Percentiles rank a stretch among this genome's conserved stretches.
These are phyloP conservation scores for Parus major DNA, from an alignment of 2,113 vertebrate species.

Conservation along the genomic window DNA sequence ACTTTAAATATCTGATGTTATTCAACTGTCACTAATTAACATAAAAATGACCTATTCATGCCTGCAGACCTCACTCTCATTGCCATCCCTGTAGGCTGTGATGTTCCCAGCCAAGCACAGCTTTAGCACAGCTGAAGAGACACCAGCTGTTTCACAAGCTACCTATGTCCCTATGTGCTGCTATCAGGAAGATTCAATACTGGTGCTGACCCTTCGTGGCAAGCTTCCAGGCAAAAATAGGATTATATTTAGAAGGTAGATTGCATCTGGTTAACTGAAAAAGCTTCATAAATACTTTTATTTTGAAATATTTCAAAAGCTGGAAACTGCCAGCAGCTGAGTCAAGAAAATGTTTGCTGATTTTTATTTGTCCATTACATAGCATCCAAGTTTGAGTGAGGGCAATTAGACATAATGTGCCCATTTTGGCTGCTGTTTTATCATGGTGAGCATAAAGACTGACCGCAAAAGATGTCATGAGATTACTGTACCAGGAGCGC, in stretches of 20 bases:
- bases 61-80: background rate
- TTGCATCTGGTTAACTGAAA: background rate
- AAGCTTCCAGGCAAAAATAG: background rate
- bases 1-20: background rate
- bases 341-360: background rate
- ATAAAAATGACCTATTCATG: background rate
- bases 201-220: accelerated
- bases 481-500: constrained; percentile 29
- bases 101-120: background rate
- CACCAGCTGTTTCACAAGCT: background rate
- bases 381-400: constrained; percentile 6
- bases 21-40: background rate
- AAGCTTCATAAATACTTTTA: background rate
- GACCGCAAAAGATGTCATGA: background rate
- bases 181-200: background rate
- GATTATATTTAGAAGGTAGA: background rate
- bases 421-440: constrained; percentile 31
- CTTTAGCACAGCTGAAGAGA: background rate
- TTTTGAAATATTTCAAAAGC: background rate
- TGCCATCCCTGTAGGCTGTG: background rate
- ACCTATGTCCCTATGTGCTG: background rate
- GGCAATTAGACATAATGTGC: constrained; percentile 12
- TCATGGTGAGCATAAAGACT: background rate
- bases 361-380: constrained; percentile 22
- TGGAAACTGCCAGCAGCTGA: background rate